Evolutionary conservation across 2,797 vertebrate species (phyloP).

Genomic region (Limosa lapponica): DNA sequence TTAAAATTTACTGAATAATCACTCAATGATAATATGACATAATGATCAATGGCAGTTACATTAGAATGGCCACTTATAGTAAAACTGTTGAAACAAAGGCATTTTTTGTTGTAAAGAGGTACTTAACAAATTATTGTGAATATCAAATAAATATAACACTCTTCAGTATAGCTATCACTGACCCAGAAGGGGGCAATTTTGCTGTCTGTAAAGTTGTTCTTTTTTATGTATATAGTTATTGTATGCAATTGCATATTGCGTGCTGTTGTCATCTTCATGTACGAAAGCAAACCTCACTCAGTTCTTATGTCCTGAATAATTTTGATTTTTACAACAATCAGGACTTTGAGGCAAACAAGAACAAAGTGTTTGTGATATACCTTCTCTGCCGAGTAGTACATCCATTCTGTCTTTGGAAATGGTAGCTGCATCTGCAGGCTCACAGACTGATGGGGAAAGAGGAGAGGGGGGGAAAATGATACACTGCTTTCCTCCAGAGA

Average conservation of each 20-base stretch:
- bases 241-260: not conserved
- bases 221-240: not conserved
- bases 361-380: not conserved
- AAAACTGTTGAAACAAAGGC: slow-evolving; percentile 9
- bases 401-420: not conserved
- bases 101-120: slow-evolving; percentile 15
- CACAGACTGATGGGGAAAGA: fast-evolving
- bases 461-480: fast-evolving
- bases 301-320: not conserved
- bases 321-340: not conserved
- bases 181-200: slow-evolving; percentile 16
- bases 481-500: not conserved
- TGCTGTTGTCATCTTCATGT: not conserved
- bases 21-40: not conserved
- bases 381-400: not conserved
- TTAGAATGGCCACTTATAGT: slow-evolving; percentile 20
- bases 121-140: slow-evolving; percentile 29
- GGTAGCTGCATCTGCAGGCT: not conserved
- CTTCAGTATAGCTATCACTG: not conserved
- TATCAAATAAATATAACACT: slow-evolving; percentile 32
- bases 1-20: slow-evolving; percentile 15
- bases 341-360: not conserved
- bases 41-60: slow-evolving; percentile 22
- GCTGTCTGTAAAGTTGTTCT: not conserved
- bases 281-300: not conserved